A percentile compares a stretch with the other conserved stretches of the same genome.
Conservation (phyloP, 2,888 invertebrate species). For the Trypoxylon attenuatum region DNA sequence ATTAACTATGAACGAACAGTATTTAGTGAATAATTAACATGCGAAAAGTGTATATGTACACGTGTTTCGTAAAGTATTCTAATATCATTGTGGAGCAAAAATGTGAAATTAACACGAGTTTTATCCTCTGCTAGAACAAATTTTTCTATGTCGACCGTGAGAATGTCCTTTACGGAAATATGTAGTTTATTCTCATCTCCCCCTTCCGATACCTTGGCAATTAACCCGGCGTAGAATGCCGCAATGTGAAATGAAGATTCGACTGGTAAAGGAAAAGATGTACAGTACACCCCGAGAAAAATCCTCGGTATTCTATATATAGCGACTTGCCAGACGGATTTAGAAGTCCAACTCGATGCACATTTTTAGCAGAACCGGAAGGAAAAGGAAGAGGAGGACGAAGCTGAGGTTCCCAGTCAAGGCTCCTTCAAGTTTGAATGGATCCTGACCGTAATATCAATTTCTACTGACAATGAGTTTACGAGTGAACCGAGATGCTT, state of each 20-base stretch:
- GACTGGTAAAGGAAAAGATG: slow-evolving; percentile 24
- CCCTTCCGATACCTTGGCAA: neutral
- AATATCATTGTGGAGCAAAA: no score
- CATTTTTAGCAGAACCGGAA: slow-evolving; percentile 27
- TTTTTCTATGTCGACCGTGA: no score
- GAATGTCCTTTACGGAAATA: no score
- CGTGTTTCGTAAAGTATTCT: no score
- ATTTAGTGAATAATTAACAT: no score
- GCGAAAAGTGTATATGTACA: no score
- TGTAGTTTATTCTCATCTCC: no score
- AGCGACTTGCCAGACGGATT: slow-evolving; percentile 60
- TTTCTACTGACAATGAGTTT: neutral
- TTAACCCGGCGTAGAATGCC: slow-evolving; percentile 6
- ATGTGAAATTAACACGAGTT: no score
- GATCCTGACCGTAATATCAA: no score
- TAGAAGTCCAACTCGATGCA: slow-evolving; percentile 60
- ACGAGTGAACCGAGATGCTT: neutral
- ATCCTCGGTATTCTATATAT: slow-evolving; percentile 63
- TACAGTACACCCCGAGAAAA: slow-evolving; percentile 44
- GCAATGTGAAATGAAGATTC: slow-evolving; percentile 28
- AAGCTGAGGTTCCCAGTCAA: slow-evolving; percentile 4
- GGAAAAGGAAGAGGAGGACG: slow-evolving; percentile 11
- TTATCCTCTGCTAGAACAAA: no score
- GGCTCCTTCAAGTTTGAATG: no score
- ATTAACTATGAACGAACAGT: no score